Base-by-base conservation (phyloP, 2,797 vertebrate species). In the Borostomias antarcticus region DNA sequence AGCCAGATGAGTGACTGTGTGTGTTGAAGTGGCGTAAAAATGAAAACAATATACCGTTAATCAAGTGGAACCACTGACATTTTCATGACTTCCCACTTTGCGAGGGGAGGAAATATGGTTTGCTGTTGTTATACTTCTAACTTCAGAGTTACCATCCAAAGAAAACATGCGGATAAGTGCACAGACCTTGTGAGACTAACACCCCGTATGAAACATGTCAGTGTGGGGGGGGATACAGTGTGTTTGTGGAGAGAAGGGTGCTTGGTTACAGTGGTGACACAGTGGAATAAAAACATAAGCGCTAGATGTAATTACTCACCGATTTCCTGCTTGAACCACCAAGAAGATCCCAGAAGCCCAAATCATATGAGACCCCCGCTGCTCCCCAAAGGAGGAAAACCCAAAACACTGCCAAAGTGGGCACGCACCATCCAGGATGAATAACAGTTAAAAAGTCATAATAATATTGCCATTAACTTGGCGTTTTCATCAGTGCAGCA, bases 51-150 rank as follows among this genome's bases (percentile, higher is more conserved):
- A 66, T 51, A 72, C 62, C 64, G 62, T 82, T 68, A 65, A 85
- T 86, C 71, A 82, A 79, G 53, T 43, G 50, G 76, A 77, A 77
- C 75, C 81, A 69, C 69, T 73, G 81, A 86, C 76, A 77, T 81
- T 80, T 87, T 85, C 68, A 84, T 76, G 74, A 85, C 66, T 58
- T 69, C 15, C 66, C 40, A 68, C 72, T 77, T 79, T 74, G 56
- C 35, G n/a, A 72, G 10, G 43, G 47, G 32, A 78, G 76, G 71
- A 85, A 83, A 82, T 67, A 61, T 57, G 59, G 73, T 62, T 57
- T 61, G 33, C 33, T 72, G 69, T 63, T 35, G 8, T 81, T 69
- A 63, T 51, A 73, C 68, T 66, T 67, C 64, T 74, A 57, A 79
- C 67, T 70, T 77, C 78, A 80, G 45, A 61, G 52, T 30, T 62